Evolutionary conservation across 2,113 vertebrate species (phyloP), one percentile per base, ranked within the genome.

Genomic region (Bettongia penicillata): DNA sequence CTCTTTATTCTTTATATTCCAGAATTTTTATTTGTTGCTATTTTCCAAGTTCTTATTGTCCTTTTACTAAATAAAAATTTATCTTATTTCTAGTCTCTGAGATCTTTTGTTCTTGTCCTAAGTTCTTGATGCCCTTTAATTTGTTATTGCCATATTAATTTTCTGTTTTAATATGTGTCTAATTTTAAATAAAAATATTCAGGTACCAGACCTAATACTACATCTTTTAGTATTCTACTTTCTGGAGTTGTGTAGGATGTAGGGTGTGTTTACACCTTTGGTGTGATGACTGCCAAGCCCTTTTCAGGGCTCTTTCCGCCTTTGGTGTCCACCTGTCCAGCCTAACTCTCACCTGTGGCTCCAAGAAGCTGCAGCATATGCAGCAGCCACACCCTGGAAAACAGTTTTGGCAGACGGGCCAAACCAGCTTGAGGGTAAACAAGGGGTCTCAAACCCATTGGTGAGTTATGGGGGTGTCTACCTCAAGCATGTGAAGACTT

Each of bases 31-130:
- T 92, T 96, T 90, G 77, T 95, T 93, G 92, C 89, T 16, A 53
- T 91, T 96, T 96, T 95, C 31, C 93, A 96, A 91, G 48, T 91
- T 94, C 92, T 7, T 55, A 90, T 4, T 94, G 6, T 93, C 95
- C 49, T 91, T 95, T 89, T 91, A 91, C 93, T 49, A 95, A 96
- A 90, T 26, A 89, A 43, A 93, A 92, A 90, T 8, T 9, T 52
- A 53, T 61, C 12, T 95, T 77, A 11, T 16, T 51, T 84, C 52
- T 22, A 84, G 16, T 96, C 50, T 55, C 23, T 24, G 93, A 91
- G 94, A 89, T 94, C 19, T 68, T 93, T 93, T 50, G 8, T 92
- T 95, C 28, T 92, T 0, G 28, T 55, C 25, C 5, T 94, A 68
- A 90, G 47, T 92, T 94, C 31, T 16, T 37, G 8, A 89, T 90